Evolutionary conservation across 1,140 invertebrate species (phyloP).

Genomic region (Rhyacophila brunnea): DNA sequence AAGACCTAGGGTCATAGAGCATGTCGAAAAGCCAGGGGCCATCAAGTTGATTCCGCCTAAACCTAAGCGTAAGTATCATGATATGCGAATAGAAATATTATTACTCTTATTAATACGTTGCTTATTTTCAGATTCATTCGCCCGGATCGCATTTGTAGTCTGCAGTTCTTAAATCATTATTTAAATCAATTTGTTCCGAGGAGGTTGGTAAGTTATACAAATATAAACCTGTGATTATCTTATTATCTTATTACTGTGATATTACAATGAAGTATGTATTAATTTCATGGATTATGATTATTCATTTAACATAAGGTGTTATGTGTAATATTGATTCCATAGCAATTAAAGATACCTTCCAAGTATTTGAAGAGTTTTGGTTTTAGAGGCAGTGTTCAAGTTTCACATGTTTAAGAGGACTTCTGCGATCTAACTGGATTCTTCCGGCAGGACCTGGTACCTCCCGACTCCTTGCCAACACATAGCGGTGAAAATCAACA

Average conservation of each 20-base stretch:
- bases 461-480: neutral
- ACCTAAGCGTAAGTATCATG: conserved; percentile 80
- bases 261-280: neutral
- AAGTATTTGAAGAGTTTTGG: conserved; percentile 3
- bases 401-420: neutral
- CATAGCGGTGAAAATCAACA: conserved; percentile 8
- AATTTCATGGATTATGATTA: neutral
- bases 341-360: neutral
- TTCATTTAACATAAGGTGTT: neutral
- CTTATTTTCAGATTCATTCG: conserved; percentile 22
- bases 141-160: neutral
- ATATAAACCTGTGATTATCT: neutral
- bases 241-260: neutral
- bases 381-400: conserved; percentile 4
- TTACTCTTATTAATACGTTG: conserved; percentile 5
- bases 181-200: neutral
- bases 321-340: neutral
- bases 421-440: neutral
- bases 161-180: neutral
- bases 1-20: conserved; percentile 63
- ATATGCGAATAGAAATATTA: conserved; percentile 24
- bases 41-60: conserved; percentile 85
- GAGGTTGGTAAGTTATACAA: conserved; percentile 18
- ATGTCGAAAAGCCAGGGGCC: conserved; percentile 68
- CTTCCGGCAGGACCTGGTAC: too few relatives aligned